Evolutionary conservation across 2,888 invertebrate species (phyloP), one percentile per base, ranked within the genome.

Genomic region (Elegia similella): DNA sequence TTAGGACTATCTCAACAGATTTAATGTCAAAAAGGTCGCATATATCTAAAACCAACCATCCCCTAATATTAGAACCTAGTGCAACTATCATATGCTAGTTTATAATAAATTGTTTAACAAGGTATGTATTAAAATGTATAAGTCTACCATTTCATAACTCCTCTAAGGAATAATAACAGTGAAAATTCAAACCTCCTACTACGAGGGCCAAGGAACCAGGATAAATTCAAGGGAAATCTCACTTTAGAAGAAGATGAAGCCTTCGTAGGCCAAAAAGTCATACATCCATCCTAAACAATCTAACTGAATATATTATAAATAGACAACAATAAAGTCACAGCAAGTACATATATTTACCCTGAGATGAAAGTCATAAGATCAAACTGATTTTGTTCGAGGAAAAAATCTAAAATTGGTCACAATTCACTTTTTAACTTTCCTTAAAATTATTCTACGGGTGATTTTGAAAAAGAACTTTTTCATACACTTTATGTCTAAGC

Each of bases 291-390:
- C 69, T 78, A 84, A 81, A 76, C 70, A 72, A 83, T 80, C 71
- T 74, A 80, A 78, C 80, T 69, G 67, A 84, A 77, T 65, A 74
- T 71, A 75, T 78, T 83, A 75, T 73, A 76, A 76, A 73, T 76
- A 85, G 76, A 84, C 75, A 80, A 81, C 80, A 80, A 79, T 76
- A 73, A 68, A 75, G 73, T 70, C 70, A 72, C 67, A 74, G 70
- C 73, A 76, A 68, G 71, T 66, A 72, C 72, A 81, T 54, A 55
- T 55, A 54, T 47, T 78, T 89, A 91, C 90, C 90, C 90, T 91
- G 90, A 85, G 88, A 78, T 78, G 78, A 84, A 76, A 86, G 86
- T 89, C 90, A 90, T 89, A 89, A 89, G 89, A 88, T 85, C 80
- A 78, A 73, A 70, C 73, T 76, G 75, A 74, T 72, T 78, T 77